phyloP scores from a whole-genome alignment of 2,113 vertebrate species.

The Cyphomyrus plagiostoma region DNA sequence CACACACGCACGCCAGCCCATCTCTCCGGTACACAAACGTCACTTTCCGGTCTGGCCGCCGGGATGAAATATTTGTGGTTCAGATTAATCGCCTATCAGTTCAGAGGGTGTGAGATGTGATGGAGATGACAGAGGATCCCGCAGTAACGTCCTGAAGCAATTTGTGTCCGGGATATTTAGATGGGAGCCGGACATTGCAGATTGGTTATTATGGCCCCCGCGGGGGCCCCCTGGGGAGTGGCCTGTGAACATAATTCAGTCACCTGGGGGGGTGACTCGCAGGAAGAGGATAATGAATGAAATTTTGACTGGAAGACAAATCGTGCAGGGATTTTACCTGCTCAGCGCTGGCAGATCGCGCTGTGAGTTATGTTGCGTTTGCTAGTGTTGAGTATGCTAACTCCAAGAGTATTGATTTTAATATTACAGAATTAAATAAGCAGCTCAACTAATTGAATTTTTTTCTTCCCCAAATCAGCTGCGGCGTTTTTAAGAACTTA shows the following conservation, averaged over 20 bases:
- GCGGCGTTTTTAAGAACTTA: background rate
- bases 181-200: slow-evolving; percentile 59
- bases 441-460: background rate
- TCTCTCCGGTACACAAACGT: slow-evolving; percentile 57
- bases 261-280: slow-evolving; percentile 51
- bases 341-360: slow-evolving; percentile 18
- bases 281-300: slow-evolving; percentile 71
- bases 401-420: slow-evolving; percentile 34
- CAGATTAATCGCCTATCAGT: slow-evolving; percentile 72
- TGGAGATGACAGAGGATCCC: slow-evolving; percentile 65
- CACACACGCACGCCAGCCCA: slow-evolving; percentile 16
- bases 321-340: slow-evolving; percentile 46
- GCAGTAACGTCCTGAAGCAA: slow-evolving; percentile 61
- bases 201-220: slow-evolving; percentile 61
- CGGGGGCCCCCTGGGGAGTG: slow-evolving; percentile 58
- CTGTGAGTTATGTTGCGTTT: slow-evolving; percentile 41
- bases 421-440: slow-evolving; percentile 32
- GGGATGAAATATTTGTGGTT: slow-evolving; percentile 68
- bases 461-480: background rate
- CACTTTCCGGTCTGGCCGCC: slow-evolving; percentile 49
- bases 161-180: slow-evolving; percentile 72
- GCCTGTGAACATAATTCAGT: slow-evolving; percentile 69
- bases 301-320: slow-evolving; percentile 63
- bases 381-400: slow-evolving; percentile 30
- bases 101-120: slow-evolving; percentile 65